Conservation (phyloP, 2,113 vertebrate genomes). For the Callorhinus ursinus region DNA sequence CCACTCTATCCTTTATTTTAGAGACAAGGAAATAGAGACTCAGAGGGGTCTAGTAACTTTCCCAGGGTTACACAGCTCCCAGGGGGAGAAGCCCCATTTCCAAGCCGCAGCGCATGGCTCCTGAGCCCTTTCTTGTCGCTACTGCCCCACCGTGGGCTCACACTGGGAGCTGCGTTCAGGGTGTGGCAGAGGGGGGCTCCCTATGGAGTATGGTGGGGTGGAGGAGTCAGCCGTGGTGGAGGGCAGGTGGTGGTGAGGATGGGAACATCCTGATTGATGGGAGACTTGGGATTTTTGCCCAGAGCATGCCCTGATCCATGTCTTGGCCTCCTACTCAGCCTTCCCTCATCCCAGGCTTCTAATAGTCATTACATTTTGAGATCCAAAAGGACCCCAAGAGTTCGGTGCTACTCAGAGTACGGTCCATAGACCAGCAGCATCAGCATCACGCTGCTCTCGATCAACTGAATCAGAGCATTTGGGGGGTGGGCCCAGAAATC, state of each 20-base stretch:
- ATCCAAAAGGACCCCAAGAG: not conserved
- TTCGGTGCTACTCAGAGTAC: fast-evolving
- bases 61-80: not conserved
- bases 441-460: fast-evolving
- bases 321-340: not conserved
- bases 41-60: not conserved
- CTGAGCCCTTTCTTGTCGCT: not conserved
- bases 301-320: not conserved
- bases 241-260: not conserved
- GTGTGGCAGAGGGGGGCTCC: not conserved
- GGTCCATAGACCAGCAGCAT: not conserved
- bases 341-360: not conserved
- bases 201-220: fast-evolving
- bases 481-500: not conserved
- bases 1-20: not conserved
- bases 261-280: not conserved
- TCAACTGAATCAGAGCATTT: no score
- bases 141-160: not conserved
- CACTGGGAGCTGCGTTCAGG: not conserved
- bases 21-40: not conserved
- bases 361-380: not conserved
- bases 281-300: not conserved
- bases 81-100: not conserved
- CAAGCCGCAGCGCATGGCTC: not conserved
- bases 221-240: not conserved